Evolutionary conservation across 2,113 vertebrate species (phyloP).

Genomic region (Copsychus sechellarum): DNA sequence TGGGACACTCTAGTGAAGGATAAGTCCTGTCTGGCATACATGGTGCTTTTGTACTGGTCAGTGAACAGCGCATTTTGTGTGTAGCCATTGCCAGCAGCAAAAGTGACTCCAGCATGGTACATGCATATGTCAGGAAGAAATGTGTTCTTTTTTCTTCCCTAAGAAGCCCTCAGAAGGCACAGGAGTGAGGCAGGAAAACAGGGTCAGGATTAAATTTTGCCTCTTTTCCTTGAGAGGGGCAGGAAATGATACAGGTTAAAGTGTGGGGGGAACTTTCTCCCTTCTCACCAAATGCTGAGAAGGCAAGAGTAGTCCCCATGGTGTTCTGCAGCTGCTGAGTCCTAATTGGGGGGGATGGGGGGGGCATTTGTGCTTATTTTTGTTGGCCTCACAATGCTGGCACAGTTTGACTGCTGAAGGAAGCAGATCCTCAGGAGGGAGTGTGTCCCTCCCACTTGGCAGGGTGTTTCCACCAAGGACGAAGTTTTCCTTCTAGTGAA

Average conservation of each 20-base stretch:
- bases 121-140: accelerated
- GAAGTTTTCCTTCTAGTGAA: conserved; percentile 3
- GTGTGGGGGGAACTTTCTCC: accelerated
- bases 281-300: accelerated
- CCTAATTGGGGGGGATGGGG: accelerated
- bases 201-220: background rate
- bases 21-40: accelerated
- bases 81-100: background rate
- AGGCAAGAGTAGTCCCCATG: background rate
- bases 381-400: background rate
- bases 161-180: background rate
- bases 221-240: background rate
- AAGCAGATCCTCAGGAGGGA: background rate
- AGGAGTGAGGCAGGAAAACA: accelerated
- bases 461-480: conserved; percentile 22
- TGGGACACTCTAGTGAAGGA: accelerated
- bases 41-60: background rate
- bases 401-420: background rate
- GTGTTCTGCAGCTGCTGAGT: background rate
- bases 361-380: background rate
- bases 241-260: background rate
- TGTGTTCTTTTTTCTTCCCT: background rate
- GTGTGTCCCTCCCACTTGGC: background rate
- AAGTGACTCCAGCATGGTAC: background rate
- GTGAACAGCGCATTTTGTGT: background rate